Evolutionary conservation across 2,113 vertebrate species (phyloP), one percentile per base, ranked within the genome.

Genomic region (Poeciliopsis prolifica): DNA sequence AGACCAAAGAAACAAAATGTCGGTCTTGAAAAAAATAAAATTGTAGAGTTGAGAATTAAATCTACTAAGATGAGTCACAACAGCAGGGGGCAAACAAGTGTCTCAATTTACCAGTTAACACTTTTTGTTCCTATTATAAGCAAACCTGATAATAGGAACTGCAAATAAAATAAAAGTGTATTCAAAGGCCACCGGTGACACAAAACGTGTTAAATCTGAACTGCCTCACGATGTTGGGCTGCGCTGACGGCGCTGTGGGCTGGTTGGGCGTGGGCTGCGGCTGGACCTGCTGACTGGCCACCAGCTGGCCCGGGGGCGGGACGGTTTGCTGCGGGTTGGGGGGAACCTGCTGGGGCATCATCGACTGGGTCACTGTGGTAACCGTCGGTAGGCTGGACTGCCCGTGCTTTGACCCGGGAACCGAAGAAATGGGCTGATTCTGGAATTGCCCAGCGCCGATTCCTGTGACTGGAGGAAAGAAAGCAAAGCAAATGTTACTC

Each of bases 311-410:
- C 2, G 80, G 80, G 9, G 93, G 88, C 3, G 79, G 91, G 44
- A 89, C 86, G 9, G 84, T 81, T 65, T 87, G 94, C 77, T 85
- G 92, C 61, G 89, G 90, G 67, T 78, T 83, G 7, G 95, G 91
- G 1, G 91, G 74, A 14, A 91, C 82, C 5, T 86, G 93, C 80
- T 95, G 95, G 0, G 84, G 66, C 78, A 96, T 85, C 87, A 96
- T 79, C 51, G 94, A 92, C 0, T 93, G 80, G 37, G 70, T 68
- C 19, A 93, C 92, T 0, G 96, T 95, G 29, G 96, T 96, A 65
- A 96, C 96, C 0, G 95, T 95, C 19, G 95, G 92, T 31, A 97
- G 90, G 86, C 90, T 97, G 68, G 95, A 92, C 88, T 94, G 95
- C 58, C 86, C 92, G 28, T 91, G 77, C 83, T 95, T 95, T 70